A percentile compares a stretch with the other conserved stretches of the same genome.
Conservation (phyloP, 23 tunicate genomes). For the Ascidia mentula region DNA sequence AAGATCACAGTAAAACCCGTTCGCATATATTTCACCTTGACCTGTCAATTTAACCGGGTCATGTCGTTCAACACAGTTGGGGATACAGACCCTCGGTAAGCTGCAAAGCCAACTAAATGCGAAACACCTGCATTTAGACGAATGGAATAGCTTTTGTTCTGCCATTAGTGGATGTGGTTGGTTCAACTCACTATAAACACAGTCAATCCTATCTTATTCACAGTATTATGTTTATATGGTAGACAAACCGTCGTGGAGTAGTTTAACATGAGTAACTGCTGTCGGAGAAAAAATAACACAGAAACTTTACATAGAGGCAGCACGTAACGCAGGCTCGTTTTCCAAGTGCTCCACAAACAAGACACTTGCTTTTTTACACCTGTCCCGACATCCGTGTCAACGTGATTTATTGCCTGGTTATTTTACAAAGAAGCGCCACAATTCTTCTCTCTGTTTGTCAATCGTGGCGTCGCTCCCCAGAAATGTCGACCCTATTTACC, state of each 20-base stretch:
- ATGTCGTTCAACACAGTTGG: background rate
- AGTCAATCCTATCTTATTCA: too few relatives aligned
- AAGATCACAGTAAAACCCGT: background rate
- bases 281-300: too few relatives aligned
- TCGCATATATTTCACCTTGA: conserved; percentile 9
- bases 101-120: background rate
- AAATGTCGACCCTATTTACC: background rate
- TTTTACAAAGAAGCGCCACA: too few relatives aligned
- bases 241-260: too few relatives aligned
- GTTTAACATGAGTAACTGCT: too few relatives aligned
- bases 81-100: background rate
- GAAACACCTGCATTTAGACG: background rate
- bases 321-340: too few relatives aligned
- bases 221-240: too few relatives aligned
- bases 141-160: too few relatives aligned
- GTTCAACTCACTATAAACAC: too few relatives aligned
- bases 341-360: background rate
- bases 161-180: too few relatives aligned
- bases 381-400: background rate
- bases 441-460: background rate
- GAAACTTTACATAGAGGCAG: too few relatives aligned
- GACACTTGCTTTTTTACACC: background rate
- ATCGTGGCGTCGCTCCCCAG: background rate
- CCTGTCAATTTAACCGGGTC: background rate
- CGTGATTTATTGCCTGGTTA: background rate